Conservation (phyloP, 2,888 invertebrate genomes). For the Drosophila putrida region DNA sequence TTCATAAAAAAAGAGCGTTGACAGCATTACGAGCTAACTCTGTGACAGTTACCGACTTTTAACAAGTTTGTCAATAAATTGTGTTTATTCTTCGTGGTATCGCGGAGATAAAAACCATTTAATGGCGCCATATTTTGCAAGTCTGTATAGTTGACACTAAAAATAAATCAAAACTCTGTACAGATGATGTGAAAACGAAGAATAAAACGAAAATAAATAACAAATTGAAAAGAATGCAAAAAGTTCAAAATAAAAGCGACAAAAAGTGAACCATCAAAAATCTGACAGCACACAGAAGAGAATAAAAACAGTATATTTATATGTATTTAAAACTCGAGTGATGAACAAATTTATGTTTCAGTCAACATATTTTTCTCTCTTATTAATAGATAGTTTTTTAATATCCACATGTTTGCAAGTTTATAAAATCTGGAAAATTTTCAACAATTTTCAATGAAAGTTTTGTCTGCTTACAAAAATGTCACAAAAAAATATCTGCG, state of each 20-base stretch:
- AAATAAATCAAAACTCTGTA: constrained; percentile 65
- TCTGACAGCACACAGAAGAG: constrained; percentile 8
- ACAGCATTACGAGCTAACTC: constrained; percentile 30
- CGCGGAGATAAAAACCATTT: constrained; percentile 32
- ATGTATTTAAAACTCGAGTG: constrained; percentile 6
- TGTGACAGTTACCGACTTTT: constrained; percentile 21
- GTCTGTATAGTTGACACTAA: constrained; percentile 62
- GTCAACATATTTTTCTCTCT: constrained; percentile 3
- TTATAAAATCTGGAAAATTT: neutral
- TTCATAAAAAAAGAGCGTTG: constrained; percentile 24
- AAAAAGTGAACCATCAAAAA: constrained; percentile 29
- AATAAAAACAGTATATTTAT: neutral
- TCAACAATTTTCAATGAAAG: neutral
- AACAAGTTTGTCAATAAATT: constrained; percentile 33
- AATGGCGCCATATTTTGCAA: constrained; percentile 55
- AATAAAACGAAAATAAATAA: constrained; percentile 9
- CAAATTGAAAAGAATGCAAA: constrained; percentile 13
- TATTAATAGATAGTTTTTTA: constrained; percentile 34
- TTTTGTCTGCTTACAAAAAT: neutral
- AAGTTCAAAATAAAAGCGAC: constrained; percentile 6
- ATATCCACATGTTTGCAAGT: neutral
- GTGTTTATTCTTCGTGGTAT: constrained; percentile 15
- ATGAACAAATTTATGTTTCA: constrained; percentile 28
- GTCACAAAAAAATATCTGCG: neutral
- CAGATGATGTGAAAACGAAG: constrained; percentile 18